phyloP scores from a whole-genome alignment of 2,797 vertebrate species.

The Malacoctenus gilli region DNA sequence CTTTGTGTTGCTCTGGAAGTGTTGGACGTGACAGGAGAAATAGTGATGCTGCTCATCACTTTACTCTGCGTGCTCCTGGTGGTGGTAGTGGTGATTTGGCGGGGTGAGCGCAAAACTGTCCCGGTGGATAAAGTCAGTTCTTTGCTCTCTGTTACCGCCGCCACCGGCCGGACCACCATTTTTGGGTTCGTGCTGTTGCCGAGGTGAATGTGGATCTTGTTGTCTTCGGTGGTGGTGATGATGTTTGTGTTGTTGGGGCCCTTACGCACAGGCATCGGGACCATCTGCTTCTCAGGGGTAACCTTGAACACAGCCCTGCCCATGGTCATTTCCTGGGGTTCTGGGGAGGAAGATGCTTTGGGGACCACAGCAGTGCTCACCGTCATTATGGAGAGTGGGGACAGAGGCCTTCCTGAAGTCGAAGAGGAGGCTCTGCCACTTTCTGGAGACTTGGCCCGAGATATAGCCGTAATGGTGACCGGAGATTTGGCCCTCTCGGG shows the following conservation, averaged over 20 bases:
- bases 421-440: constrained; percentile 72
- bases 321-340: constrained; percentile 91
- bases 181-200: constrained; percentile 80
- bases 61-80: constrained; percentile 85
- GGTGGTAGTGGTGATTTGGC: constrained; percentile 81
- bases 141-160: constrained; percentile 83
- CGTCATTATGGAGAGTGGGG: constrained; percentile 92
- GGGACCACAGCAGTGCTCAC: constrained; percentile 86
- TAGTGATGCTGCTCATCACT: constrained; percentile 95
- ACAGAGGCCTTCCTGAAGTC: constrained; percentile 82
- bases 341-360: constrained; percentile 82
- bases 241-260: constrained; percentile 88
- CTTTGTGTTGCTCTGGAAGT: constrained; percentile 86
- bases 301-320: constrained; percentile 95
- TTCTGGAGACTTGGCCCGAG: constrained; percentile 90
- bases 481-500: constrained; percentile 92
- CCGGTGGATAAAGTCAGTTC: constrained; percentile 86
- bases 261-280: constrained; percentile 86
- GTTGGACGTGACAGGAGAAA: constrained; percentile 87
- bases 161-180: constrained; percentile 86
- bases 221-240: constrained; percentile 93
- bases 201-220: constrained; percentile 96
- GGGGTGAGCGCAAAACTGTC: constrained; percentile 92
- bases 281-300: constrained; percentile 95
- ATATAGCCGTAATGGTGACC: constrained; percentile 92